A percentile compares a stretch with the other conserved stretches of the same genome.
phyloP scores from a whole-genome alignment of 1,140 invertebrate genomes.

The Drosophila ercepeae region DNA sequence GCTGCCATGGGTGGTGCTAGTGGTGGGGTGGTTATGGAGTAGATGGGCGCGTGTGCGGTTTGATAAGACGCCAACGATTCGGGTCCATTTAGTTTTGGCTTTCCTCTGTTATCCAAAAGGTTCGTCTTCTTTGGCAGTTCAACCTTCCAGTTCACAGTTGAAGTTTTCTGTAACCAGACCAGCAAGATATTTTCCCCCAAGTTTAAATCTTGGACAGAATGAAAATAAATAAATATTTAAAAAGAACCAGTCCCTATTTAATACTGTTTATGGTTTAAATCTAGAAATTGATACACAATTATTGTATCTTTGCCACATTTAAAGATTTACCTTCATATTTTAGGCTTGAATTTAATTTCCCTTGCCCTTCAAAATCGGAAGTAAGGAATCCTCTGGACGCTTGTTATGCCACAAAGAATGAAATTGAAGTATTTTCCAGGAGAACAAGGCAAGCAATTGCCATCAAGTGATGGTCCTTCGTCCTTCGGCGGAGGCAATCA shows the following conservation, averaged over 20 bases:
- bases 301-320: too few relatives aligned
- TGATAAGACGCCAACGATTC: slow-evolving; percentile 65
- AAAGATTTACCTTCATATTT: background rate
- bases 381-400: background rate
- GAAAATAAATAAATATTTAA: background rate
- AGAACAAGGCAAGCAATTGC: slow-evolving; percentile 61
- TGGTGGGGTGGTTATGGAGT: slow-evolving; percentile 15
- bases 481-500: slow-evolving; percentile 41
- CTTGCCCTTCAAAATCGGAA: slow-evolving; percentile 2
- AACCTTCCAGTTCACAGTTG: background rate
- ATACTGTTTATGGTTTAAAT: too few relatives aligned
- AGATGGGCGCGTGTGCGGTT: slow-evolving; percentile 73
- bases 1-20: slow-evolving; percentile 7
- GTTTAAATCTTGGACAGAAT: too few relatives aligned
- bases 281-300: too few relatives aligned
- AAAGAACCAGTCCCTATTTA: background rate
- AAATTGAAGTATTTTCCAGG: slow-evolving; percentile 28
- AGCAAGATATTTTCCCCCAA: too few relatives aligned
- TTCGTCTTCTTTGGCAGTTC: slow-evolving; percentile 1
- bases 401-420: slow-evolving; percentile 18
- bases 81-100: slow-evolving; percentile 47
- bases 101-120: slow-evolving; percentile 15
- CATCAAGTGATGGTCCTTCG: slow-evolving; percentile 67
- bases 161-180: background rate
- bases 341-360: background rate